phyloP scores from a whole-genome alignment of 2,888 invertebrate species.

The Noctuana brunneofusca region DNA sequence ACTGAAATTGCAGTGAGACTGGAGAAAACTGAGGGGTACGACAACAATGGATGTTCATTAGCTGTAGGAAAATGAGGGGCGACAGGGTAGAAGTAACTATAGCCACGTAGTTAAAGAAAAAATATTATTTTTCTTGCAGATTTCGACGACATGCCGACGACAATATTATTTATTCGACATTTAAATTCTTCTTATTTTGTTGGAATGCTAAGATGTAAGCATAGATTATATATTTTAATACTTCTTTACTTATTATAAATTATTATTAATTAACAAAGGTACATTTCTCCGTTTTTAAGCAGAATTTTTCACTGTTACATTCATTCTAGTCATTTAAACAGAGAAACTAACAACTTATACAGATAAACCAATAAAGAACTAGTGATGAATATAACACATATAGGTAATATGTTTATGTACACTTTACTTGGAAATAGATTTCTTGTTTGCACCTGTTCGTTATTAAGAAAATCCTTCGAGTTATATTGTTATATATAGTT shows the following conservation, averaged over 20 bases:
- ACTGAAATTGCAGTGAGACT: constrained; percentile 28
- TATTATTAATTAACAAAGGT: too few relatives aligned
- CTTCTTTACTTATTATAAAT: too few relatives aligned
- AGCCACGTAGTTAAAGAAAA: neutral
- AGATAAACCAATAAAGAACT: too few relatives aligned
- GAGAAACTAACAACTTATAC: too few relatives aligned
- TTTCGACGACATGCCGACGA: too few relatives aligned
- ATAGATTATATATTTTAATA: too few relatives aligned
- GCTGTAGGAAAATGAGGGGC: constrained; percentile 23
- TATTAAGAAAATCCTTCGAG: neutral
- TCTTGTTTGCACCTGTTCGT: neutral
- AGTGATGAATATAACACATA: too few relatives aligned
- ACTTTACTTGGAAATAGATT: neutral
- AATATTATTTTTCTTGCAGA: neutral
- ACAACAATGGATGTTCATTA: constrained; percentile 35
- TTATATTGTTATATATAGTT: constrained; percentile 1
- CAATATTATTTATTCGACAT: too few relatives aligned
- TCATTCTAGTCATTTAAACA: too few relatives aligned
- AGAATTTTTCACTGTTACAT: too few relatives aligned
- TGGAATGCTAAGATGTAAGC: too few relatives aligned
- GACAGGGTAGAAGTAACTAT: constrained; percentile 11
- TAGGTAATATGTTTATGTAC: neutral
- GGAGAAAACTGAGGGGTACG: constrained; percentile 26
- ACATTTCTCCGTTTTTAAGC: too few relatives aligned
- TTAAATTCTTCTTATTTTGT: neutral